Percentiles rank a stretch among this genome's conserved stretches.
Conservation (phyloP, 2,113 vertebrate species). For the Caloenas nicobarica region DNA sequence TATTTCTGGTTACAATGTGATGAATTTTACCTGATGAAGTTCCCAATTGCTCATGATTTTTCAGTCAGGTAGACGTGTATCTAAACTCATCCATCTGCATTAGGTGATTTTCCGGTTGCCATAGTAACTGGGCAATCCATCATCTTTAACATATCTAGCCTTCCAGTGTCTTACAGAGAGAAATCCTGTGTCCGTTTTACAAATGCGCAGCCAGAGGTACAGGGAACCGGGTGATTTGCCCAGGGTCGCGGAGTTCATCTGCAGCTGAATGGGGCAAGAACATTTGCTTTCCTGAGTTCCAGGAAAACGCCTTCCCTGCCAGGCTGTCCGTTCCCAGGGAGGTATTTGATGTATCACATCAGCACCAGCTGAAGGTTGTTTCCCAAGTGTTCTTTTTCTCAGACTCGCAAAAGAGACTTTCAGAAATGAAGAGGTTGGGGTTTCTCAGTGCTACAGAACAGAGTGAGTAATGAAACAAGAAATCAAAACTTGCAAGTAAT, state of each 20-base stretch:
- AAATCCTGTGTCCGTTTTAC: background rate
- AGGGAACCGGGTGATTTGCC: background rate
- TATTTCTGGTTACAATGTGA: background rate
- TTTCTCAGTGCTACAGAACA: background rate
- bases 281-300: background rate
- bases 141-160: background rate
- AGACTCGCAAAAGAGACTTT: slow-evolving; percentile 14
- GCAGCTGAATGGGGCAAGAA: slow-evolving; percentile 3
- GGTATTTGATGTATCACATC: background rate
- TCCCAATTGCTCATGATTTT: background rate
- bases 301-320: background rate
- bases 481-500: slow-evolving; percentile 66
- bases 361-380: slow-evolving; percentile 22
- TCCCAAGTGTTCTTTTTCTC: slow-evolving; percentile 54
- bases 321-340: slow-evolving; percentile 45
- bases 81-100: slow-evolving; percentile 40
- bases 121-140: slow-evolving; percentile 2
- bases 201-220: background rate
- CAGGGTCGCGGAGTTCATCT: background rate
- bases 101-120: slow-evolving; percentile 40
- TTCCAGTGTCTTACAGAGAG: background rate
- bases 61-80: background rate
- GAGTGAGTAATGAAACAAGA: slow-evolving; percentile 55
- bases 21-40: background rate
- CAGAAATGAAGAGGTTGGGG: background rate